Evolutionary conservation across 92 coral and sea anemone genomes (phyloP), one percentile per base, ranked within the genome.

Genomic region (Diadumene lineata): DNA sequence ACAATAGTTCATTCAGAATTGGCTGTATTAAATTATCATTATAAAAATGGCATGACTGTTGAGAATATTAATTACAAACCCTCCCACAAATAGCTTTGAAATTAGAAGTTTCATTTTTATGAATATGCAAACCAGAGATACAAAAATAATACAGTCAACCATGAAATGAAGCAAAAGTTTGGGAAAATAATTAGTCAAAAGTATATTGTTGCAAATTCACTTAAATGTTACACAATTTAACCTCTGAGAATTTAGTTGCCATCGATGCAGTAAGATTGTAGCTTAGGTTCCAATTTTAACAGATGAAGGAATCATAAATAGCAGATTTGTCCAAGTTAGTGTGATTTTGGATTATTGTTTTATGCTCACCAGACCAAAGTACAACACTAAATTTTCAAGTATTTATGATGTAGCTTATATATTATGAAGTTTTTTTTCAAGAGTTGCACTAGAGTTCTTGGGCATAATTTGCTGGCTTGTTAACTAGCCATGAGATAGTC

Each of bases 401-500:
- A 38, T 38, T 38, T 38, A 38, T 4, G 48, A 38, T n/a, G 48
- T 38, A 38, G 48, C 13, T 38, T 13, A 4, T 13, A 38, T 38
- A 4, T 38, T 38, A 13, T 38, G 6, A 6, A 4, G 13, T 13
- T 38, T 38, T 38, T 4, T 38, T 38, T 38, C 48, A 53, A 16
- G 60, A 53, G 25, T 2, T 53, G 25, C 17, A 17, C 9, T 58
- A 7, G 26, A 58, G 26, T 11, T 58, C 2, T 58, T 22, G 28
- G 11, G 3, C 10, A 22, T 53, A 3, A 58, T 22, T 58, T 19
- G 26, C 28, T n/a, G n/a, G 31, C 22, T 24, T n/a, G 64, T 62
- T 62, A 28, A 62, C 68, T 62, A 3, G 68, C 17, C 31, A 62
- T 62, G 29, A 62, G 68, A 28, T 19, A 23, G 43, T 13, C 29